Percentiles rank a stretch among this genome's conserved stretches.
phyloP scores from a whole-genome alignment of 2,113 vertebrate species.

The Pithys albifrons region DNA sequence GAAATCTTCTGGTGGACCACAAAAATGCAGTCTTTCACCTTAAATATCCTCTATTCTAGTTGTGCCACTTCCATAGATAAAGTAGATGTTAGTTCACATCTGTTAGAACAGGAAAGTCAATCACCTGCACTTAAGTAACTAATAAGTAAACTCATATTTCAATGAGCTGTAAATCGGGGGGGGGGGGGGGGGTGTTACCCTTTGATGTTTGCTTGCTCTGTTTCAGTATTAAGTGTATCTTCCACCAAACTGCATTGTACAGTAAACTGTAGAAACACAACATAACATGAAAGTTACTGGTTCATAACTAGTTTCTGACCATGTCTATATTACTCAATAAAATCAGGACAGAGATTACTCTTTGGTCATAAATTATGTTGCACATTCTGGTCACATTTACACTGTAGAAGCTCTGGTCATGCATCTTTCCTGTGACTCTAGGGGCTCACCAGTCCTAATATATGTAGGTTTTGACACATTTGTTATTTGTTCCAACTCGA shows the following conservation, averaged over 20 bases:
- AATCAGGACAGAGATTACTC: not conserved
- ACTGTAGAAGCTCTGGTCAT: not conserved
- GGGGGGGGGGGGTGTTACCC: too few species aligned
- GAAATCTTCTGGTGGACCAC: not conserved
- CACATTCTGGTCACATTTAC: not conserved
- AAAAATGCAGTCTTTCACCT: not conserved
- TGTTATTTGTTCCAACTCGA: not conserved
- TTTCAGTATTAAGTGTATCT: not conserved
- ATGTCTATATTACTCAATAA: not conserved
- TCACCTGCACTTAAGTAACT: not conserved
- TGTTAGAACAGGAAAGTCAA: not conserved
- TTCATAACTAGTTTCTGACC: not conserved
- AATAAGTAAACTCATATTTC: not conserved
- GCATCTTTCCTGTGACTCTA: not conserved
- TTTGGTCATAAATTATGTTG: not conserved
- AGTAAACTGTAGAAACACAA: not conserved
- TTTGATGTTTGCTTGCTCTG: not conserved
- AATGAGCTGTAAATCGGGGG: rapidly evolving
- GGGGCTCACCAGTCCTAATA: not conserved
- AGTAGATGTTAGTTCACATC: not conserved
- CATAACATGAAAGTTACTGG: not conserved
- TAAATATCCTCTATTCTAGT: not conserved
- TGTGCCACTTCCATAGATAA: not conserved
- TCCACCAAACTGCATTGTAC: not conserved
- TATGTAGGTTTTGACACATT: not conserved